These are phyloP conservation scores for Atta colombica DNA, from an alignment of 1,140 invertebrate species.

Conservation along the genomic window DNA sequence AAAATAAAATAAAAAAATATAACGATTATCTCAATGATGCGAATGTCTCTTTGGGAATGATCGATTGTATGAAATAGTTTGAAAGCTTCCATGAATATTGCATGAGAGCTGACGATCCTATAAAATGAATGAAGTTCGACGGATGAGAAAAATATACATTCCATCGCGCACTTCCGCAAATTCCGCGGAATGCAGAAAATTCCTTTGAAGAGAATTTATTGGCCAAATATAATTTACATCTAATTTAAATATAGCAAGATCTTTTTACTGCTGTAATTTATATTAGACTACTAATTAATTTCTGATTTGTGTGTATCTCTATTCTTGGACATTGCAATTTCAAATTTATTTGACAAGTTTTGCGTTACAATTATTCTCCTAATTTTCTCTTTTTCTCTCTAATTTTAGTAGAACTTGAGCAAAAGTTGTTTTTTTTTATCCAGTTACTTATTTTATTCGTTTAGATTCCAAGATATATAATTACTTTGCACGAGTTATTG, in stretches of 20 bases:
- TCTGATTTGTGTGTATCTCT: too few species aligned
- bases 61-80: constrained; percentile 44
- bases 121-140: constrained; percentile 16
- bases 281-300: not conserved
- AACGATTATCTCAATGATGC: constrained; percentile 6
- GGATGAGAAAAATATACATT: constrained; percentile 14
- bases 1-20: not conserved
- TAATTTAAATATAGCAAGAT: not conserved
- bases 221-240: not conserved
- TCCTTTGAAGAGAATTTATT: not conserved
- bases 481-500: constrained; percentile 95
- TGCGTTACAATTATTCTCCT: not conserved
- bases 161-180: not conserved
- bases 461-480: constrained; percentile 96
- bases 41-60: constrained; percentile 12
- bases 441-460: constrained; percentile 65
- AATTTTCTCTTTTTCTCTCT: constrained; percentile 21
- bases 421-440: not conserved
- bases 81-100: constrained; percentile 51
- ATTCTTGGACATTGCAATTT: not conserved
- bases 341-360: not conserved
- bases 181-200: not conserved
- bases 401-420: not conserved
- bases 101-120: constrained; percentile 12
- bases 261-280: not conserved